Conservation (phyloP, 2,888 invertebrate species). For the Augochlorella aurata region DNA sequence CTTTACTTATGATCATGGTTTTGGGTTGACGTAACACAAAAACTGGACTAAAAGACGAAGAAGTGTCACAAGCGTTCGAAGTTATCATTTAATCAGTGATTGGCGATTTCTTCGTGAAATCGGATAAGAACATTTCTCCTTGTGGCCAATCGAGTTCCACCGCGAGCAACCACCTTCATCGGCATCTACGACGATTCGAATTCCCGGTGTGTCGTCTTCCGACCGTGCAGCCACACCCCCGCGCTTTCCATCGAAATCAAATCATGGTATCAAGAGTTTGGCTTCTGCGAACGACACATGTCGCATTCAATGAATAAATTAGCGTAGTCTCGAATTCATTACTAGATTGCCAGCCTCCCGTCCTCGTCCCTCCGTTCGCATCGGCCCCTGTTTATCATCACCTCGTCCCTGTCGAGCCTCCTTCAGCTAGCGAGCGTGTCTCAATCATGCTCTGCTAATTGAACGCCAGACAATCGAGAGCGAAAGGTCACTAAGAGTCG, state of each 20-base stretch:
- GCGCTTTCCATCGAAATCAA: not conserved
- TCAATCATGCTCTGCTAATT: slow-evolving; percentile 59
- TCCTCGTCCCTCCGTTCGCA: not conserved
- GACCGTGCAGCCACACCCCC: not conserved
- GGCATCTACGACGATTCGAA: slow-evolving; percentile 26
- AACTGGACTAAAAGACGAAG: no score
- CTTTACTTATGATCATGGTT: no score
- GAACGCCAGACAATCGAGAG: slow-evolving; percentile 72
- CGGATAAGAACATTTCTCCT: not conserved
- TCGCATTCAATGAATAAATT: slow-evolving; percentile 33
- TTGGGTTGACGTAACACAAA: no score
- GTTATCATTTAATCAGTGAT: no score
- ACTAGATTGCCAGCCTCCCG: not conserved
- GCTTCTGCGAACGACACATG: slow-evolving; percentile 16
- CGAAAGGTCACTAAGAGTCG: slow-evolving; percentile 18
- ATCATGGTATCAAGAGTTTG: not conserved
- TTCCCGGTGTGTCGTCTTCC: slow-evolving; percentile 21
- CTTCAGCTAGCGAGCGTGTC: slow-evolving; percentile 25
- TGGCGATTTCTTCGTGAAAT: no score
- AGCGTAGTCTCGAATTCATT: slow-evolving; percentile 23
- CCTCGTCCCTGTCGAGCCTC: slow-evolving; percentile 32
- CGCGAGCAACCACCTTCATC: not conserved
- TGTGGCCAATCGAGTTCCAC: not conserved
- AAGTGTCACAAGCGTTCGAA: no score
- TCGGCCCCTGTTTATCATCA: not conserved